Evolutionary conservation across 2,113 vertebrate species (phyloP).

Genomic region (Bagarius yarrelli): DNA sequence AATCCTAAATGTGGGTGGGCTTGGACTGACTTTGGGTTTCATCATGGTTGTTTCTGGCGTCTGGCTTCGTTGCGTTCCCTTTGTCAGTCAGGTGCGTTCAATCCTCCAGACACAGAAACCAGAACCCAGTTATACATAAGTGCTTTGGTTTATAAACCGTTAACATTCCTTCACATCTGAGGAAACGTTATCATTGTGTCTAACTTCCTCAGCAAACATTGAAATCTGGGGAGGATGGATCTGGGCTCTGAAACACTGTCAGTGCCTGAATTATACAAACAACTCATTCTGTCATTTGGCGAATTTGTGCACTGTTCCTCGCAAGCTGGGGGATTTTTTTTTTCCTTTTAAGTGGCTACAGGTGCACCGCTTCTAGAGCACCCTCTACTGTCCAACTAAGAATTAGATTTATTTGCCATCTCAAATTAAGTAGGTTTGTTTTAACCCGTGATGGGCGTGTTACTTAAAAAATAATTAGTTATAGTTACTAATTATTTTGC

Average conservation of each 20-base stretch:
- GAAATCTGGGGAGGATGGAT: not conserved
- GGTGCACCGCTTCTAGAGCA: conserved; percentile 8
- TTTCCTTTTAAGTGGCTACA: not conserved
- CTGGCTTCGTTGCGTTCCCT: conserved; percentile 46
- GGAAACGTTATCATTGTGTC: not conserved
- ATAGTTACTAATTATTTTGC: no score
- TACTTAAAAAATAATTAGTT: no score
- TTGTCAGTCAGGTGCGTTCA: conserved; percentile 40
- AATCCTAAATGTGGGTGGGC: conserved; percentile 64
- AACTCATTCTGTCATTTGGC: not conserved
- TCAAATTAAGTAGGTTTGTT: not conserved
- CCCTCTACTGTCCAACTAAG: conserved; percentile 25
- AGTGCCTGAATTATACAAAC: conserved; percentile 6
- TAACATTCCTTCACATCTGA: conserved; percentile 16
- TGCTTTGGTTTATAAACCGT: conserved; percentile 32
- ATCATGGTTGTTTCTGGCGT: conserved; percentile 44
- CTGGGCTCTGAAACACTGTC: not conserved
- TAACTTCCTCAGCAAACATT: not conserved
- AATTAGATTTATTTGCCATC: not conserved
- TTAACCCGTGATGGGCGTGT: no score
- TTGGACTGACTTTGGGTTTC: conserved; percentile 42
- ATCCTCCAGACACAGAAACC: conserved; percentile 17
- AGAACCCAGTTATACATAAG: conserved; percentile 16
- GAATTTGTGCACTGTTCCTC: not conserved
- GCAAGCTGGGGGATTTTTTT: not conserved